Percentiles rank a stretch among this genome's conserved stretches.
phyloP scores from a whole-genome alignment of 2,113 vertebrate species.

The Rhizomys pruinosus region DNA sequence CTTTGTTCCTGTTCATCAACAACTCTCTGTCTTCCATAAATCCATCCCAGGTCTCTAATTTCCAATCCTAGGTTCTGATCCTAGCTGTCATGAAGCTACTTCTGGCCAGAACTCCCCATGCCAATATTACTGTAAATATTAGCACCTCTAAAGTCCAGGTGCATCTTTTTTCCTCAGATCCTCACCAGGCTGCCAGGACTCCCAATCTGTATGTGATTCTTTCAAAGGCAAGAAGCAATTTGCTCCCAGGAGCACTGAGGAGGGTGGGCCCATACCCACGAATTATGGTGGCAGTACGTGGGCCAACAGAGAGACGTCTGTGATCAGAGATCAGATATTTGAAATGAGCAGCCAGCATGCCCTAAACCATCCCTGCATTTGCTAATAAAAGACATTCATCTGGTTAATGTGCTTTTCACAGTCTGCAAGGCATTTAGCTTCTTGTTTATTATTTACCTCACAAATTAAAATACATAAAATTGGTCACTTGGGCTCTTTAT shows the following conservation, averaged over 20 bases:
- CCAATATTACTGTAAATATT: background rate
- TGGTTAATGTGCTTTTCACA: conserved; percentile 71
- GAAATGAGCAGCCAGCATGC: conserved; percentile 50
- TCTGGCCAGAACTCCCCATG: background rate
- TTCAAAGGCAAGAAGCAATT: conserved; percentile 31
- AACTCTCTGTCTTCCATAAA: background rate
- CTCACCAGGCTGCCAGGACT: background rate
- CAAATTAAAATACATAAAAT: conserved; percentile 83
- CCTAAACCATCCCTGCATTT: conserved; percentile 51
- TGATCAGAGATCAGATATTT: conserved; percentile 59
- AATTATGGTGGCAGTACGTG: background rate
- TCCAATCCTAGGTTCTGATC: background rate
- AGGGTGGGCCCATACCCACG: background rate
- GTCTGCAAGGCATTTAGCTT: conserved; percentile 75
- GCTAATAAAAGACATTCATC: conserved; percentile 81
- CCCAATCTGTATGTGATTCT: background rate
- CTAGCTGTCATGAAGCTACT: background rate
- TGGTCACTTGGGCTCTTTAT: conserved; percentile 78
- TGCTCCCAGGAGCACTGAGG: background rate
- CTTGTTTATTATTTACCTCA: conserved; percentile 83
- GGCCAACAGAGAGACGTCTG: background rate
- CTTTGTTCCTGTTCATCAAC: background rate
- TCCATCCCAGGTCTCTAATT: background rate
- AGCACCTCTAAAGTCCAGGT: background rate
- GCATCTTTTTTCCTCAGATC: background rate